A percentile compares a stretch with the other conserved stretches of the same genome.
phyloP scores from a whole-genome alignment of 2,888 invertebrate genomes.

The Heliconius cydno region DNA sequence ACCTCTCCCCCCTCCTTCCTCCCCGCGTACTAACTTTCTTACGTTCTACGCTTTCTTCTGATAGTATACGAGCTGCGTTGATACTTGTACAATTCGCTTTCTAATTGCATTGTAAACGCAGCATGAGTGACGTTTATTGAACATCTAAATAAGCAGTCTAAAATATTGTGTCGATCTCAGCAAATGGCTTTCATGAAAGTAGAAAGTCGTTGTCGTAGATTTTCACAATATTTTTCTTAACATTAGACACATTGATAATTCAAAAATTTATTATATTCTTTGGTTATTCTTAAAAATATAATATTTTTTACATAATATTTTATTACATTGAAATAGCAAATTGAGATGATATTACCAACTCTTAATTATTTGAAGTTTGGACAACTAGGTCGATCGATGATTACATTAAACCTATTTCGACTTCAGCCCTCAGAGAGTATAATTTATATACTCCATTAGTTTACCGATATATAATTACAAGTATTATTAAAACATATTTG shows the following conservation, averaged over 20 bases:
- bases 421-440: background rate
- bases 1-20: constrained; percentile 57
- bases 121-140: constrained; percentile 62
- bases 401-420: background rate
- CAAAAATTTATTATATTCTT: background rate
- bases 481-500: too few species aligned
- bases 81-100: constrained; percentile 80
- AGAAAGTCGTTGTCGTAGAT: constrained; percentile 29
- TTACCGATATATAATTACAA: too few species aligned
- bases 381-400: too few species aligned
- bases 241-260: background rate
- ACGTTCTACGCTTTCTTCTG: constrained; percentile 78
- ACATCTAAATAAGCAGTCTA: constrained; percentile 62
- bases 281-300: too few species aligned
- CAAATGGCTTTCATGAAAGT: constrained; percentile 58
- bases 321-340: background rate
- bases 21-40: constrained; percentile 72
- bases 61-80: constrained; percentile 57
- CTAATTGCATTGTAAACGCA: constrained; percentile 81
- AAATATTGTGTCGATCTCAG: constrained; percentile 26
- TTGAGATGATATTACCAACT: background rate
- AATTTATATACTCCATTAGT: background rate
- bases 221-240: background rate
- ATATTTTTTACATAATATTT: too few species aligned
- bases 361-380: background rate